These are phyloP conservation scores for Caenorhabditis sp. DNA, from an alignment of 2,888 invertebrate species.

Conservation along the genomic window DNA sequence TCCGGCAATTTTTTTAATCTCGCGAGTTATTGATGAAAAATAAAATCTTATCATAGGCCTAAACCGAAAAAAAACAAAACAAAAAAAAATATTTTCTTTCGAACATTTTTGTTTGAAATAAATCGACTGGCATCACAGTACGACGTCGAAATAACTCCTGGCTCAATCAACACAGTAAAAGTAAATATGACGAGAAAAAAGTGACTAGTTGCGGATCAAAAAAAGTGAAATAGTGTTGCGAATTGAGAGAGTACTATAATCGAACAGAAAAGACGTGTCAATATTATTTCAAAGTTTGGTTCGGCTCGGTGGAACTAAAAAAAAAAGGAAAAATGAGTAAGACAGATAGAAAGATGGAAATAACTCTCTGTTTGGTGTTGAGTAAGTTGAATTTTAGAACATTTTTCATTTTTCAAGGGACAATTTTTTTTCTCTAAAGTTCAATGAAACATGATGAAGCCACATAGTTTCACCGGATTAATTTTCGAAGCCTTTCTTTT, in stretches of 20 bases:
- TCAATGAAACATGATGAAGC: too few species aligned
- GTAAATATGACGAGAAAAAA: constrained; percentile 1
- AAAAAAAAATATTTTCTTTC: not conserved
- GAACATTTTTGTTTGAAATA: not conserved
- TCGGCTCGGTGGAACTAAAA: not conserved
- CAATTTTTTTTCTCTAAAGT: too few species aligned
- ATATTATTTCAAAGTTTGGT: not conserved
- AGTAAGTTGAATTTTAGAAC: not conserved
- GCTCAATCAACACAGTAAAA: constrained; percentile 1
- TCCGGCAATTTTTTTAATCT: too few species aligned
- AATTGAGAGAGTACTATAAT: not conserved
- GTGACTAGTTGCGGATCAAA: not conserved
- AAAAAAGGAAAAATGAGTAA: not conserved
- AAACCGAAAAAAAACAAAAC: not conserved
- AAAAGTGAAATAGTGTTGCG: not conserved
- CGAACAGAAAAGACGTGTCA: not conserved
- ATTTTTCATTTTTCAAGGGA: not conserved
- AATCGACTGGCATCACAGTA: not conserved
- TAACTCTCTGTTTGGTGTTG: too few species aligned
- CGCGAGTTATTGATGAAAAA: too few species aligned
- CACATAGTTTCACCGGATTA: too few species aligned
- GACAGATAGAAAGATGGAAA: too few species aligned
- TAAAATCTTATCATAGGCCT: too few species aligned
- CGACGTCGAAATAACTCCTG: not conserved
- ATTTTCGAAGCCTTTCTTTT: too few species aligned